These are phyloP conservation scores for Crenichthys baileyi DNA, from an alignment of 2,797 vertebrate genomes.

Conservation along the genomic window DNA sequence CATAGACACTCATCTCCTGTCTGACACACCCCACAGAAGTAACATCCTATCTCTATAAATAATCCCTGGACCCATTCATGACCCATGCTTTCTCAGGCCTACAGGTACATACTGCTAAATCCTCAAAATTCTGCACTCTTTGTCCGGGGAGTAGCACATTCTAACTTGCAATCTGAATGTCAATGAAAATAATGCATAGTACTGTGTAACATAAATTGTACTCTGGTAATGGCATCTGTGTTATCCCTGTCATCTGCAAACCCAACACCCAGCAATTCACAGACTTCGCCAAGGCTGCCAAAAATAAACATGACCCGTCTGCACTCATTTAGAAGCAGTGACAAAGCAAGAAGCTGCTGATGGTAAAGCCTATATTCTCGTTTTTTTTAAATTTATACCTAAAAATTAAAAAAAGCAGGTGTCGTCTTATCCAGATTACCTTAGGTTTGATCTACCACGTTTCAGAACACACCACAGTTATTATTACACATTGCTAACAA, in stretches of 20 bases:
- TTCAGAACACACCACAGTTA: neutral
- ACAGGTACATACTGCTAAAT: conserved; percentile 38
- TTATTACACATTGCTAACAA: neutral
- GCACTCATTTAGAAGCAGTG: conserved; percentile 44
- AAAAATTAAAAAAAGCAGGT: neutral
- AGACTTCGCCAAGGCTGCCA: conserved; percentile 45
- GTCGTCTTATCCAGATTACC: neutral
- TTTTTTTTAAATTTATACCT: conserved; percentile 5
- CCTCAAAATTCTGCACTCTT: conserved; percentile 33
- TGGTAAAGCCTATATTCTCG: conserved; percentile 15
- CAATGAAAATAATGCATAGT: conserved; percentile 27
- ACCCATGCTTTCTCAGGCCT: conserved; percentile 22
- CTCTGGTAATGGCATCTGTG: conserved; percentile 53
- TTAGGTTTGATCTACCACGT: neutral
- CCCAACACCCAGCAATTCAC: conserved; percentile 35
- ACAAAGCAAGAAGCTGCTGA: conserved; percentile 42
- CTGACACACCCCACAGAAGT: conserved; percentile 36
- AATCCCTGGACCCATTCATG: conserved; percentile 27
- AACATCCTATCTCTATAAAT: conserved; percentile 41
- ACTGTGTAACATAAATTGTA: conserved; percentile 49
- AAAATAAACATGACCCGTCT: conserved; percentile 62
- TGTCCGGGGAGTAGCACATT: conserved; percentile 18
- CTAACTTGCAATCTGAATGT: conserved; percentile 24
- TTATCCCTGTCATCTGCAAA: conserved; percentile 59
- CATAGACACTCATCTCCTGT: neutral